phyloP scores from a whole-genome alignment of 2,113 vertebrate genomes.

The Sialia sialis region DNA sequence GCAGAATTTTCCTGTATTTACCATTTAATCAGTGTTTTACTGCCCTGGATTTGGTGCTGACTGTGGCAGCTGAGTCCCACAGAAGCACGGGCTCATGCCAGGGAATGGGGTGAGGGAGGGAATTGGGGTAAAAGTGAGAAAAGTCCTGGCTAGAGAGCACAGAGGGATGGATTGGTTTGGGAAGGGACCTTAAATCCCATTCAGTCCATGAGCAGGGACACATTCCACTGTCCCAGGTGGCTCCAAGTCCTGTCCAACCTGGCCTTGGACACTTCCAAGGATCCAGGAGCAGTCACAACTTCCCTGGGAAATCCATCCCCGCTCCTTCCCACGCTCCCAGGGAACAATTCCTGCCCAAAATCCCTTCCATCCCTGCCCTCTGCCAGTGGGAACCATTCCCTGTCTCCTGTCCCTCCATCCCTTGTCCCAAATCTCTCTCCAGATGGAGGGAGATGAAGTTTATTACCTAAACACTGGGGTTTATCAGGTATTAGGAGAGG shows the following conservation, averaged over 20 bases:
- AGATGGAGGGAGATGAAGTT: background rate
- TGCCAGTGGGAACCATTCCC: background rate
- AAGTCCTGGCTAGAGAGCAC: background rate
- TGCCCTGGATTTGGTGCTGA: background rate
- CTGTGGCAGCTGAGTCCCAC: background rate
- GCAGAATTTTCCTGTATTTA: background rate
- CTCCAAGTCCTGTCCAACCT: accelerated
- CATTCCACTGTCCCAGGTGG: accelerated
- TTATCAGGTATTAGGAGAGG: background rate
- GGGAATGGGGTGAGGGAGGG: background rate
- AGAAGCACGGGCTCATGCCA: background rate
- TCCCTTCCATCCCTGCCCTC: accelerated
- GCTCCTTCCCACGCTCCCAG: too few relatives aligned
- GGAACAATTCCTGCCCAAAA: accelerated
- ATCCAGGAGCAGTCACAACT: background rate
- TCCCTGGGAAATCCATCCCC: too few relatives aligned
- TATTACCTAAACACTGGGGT: accelerated
- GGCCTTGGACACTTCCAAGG: background rate
- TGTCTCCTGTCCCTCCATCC: background rate
- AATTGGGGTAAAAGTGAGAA: background rate
- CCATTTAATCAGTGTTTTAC: accelerated
- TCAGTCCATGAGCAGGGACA: background rate
- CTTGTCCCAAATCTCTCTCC: background rate
- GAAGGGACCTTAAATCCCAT: background rate
- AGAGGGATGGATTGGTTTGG: background rate